Evolutionary conservation across 2,888 invertebrate species (phyloP).

Genomic region (Hydropsyche betteni): DNA sequence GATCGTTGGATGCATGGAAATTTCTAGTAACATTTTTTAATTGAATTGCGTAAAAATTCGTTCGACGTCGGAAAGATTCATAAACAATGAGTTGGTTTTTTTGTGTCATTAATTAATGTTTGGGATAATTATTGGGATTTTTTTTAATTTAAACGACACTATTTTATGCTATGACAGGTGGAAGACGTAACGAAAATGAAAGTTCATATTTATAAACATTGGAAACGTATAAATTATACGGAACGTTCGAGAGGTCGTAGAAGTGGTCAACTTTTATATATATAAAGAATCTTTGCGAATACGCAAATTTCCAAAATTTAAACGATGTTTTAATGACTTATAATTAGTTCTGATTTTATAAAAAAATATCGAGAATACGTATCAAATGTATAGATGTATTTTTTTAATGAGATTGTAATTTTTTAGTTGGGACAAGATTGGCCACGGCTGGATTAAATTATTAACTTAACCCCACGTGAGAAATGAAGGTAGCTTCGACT

Average conservation of each 20-base stretch:
- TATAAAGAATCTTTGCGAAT: neutral
- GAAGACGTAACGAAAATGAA: constrained; percentile 30
- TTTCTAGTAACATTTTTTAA: no score
- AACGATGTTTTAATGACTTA: neutral
- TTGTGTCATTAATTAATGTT: constrained; percentile 30
- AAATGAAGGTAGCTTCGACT: constrained; percentile 41
- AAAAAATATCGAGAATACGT: neutral
- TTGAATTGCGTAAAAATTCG: neutral
- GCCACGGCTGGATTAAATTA: constrained; percentile 31
- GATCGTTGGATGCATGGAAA: no score
- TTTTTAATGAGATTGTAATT: neutral
- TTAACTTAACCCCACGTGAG: constrained; percentile 39
- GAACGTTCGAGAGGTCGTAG: neutral
- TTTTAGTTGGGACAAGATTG: neutral
- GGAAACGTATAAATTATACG: constrained; percentile 24
- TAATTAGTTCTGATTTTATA: neutral
- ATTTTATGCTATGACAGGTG: constrained; percentile 29
- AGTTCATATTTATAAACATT: constrained; percentile 30
- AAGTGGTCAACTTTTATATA: neutral
- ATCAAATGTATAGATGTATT: neutral
- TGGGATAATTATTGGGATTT: constrained; percentile 25
- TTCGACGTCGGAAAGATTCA: neutral
- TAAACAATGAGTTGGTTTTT: neutral
- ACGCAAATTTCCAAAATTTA: neutral
- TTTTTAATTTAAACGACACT: constrained; percentile 22